Evolutionary conservation across 1,140 invertebrate genomes (phyloP).

Genomic region (Melanaphis sacchari): DNA sequence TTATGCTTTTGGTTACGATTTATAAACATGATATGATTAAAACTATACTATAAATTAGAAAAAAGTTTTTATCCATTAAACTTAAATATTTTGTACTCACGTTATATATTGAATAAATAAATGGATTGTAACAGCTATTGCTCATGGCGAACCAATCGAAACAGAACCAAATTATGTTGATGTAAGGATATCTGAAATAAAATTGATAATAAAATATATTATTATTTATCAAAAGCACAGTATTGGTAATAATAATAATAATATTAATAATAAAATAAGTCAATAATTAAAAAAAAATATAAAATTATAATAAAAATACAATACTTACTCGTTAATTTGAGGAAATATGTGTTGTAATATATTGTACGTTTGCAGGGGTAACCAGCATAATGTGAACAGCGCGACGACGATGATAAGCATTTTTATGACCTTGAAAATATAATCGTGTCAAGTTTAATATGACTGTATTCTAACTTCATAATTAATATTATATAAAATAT

Average conservation of each 20-base stretch:
- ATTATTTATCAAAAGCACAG: background rate
- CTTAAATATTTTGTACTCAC: constrained; percentile 68
- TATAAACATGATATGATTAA: background rate
- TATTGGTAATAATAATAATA: too few species aligned
- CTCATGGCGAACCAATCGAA: constrained; percentile 88
- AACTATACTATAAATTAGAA: background rate
- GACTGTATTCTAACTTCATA: background rate
- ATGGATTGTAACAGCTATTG: constrained; percentile 86
- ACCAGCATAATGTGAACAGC: constrained; percentile 80
- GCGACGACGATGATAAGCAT: constrained; percentile 82
- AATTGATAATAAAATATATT: background rate
- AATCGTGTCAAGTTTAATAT: background rate
- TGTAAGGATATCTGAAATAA: constrained; percentile 72
- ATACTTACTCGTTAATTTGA: constrained; percentile 74
- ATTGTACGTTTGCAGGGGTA: constrained; percentile 79
- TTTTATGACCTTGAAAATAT: constrained; percentile 76
- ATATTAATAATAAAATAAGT: too few species aligned
- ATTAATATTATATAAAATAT: background rate
- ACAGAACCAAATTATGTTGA: constrained; percentile 81
- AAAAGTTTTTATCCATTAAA: background rate
- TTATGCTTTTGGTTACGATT: background rate
- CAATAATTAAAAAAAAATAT: background rate
- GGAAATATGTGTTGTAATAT: constrained; percentile 74
- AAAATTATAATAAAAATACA: background rate
- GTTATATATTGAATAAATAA: constrained; percentile 86